Conservation (phyloP, 2,113 vertebrate species). For the Philantomba maxwellii region DNA sequence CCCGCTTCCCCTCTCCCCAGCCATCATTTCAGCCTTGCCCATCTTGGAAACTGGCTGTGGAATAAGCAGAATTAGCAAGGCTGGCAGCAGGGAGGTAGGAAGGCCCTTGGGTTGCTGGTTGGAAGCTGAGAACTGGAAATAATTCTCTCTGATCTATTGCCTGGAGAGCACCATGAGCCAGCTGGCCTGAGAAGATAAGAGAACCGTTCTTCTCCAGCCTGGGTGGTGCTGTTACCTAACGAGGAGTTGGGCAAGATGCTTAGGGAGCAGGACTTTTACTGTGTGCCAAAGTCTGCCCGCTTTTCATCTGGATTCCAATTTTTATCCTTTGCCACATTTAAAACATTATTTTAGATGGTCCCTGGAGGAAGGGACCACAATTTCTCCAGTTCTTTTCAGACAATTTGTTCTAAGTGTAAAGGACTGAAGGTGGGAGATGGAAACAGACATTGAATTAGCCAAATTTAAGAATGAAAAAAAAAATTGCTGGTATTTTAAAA, state of each 20-base stretch:
- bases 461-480: not conserved
- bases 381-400: not conserved
- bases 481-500: not conserved
- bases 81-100: not conserved
- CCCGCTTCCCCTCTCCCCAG: too few relatives aligned
- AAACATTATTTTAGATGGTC: conserved; percentile 33
- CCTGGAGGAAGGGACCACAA: not conserved
- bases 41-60: not conserved
- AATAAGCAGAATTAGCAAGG: not conserved
- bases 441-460: not conserved
- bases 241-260: not conserved
- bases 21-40: not conserved
- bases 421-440: not conserved
- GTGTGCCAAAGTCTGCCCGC: not conserved
- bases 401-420: conserved; percentile 5
- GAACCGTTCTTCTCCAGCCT: conserved; percentile 8
- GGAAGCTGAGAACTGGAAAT: conserved; percentile 10
- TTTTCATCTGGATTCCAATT: conserved; percentile 22
- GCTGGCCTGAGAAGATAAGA: conserved; percentile 56
- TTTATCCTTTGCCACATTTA: conserved; percentile 24
- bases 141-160: conserved; percentile 39
- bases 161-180: conserved; percentile 19
- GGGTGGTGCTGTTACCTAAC: not conserved
- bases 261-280: not conserved
- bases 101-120: not conserved